Conservation (phyloP, 2,888 invertebrate species). For the Cyclophora punctaria region DNA sequence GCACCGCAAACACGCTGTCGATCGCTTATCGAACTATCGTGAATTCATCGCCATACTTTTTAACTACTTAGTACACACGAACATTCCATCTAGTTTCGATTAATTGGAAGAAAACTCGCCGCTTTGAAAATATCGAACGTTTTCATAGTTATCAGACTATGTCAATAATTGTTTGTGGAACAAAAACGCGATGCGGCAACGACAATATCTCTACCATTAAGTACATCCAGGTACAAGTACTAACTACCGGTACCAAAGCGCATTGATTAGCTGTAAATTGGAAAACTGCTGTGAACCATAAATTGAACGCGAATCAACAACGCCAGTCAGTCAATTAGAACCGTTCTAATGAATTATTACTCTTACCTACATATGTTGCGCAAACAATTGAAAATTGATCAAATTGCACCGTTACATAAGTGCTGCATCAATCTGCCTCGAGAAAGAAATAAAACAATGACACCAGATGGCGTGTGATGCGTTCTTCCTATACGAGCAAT, state of each 20-base stretch:
- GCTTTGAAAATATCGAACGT: constrained; percentile 28
- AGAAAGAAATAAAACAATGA: constrained; percentile 6
- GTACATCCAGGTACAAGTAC: constrained; percentile 19
- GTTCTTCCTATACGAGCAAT: constrained; percentile 12
- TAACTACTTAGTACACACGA: background rate
- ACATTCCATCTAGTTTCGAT: constrained; percentile 8
- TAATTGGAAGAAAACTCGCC: constrained; percentile 17
- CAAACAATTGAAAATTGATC: constrained; percentile 10
- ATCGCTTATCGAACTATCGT: constrained; percentile 9
- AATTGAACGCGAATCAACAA: background rate
- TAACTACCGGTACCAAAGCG: constrained; percentile 19
- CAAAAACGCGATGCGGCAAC: constrained; percentile 29
- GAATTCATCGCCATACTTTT: constrained; percentile 3
- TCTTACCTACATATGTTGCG: constrained; percentile 4
- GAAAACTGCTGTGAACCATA: constrained; percentile 1
- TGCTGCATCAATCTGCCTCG: constrained; percentile 9
- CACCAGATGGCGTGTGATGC: constrained; percentile 27
- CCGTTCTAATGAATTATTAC: constrained; percentile 1
- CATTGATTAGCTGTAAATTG: background rate
- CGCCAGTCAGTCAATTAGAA: background rate
- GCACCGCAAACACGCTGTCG: constrained; percentile 4
- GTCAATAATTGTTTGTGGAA: constrained; percentile 52
- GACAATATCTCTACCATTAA: constrained; percentile 34
- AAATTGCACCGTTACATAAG: constrained; percentile 12
- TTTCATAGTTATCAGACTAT: constrained; percentile 64